Percentiles rank a stretch among this genome's conserved stretches.
Conservation (phyloP, 2,888 invertebrate genomes). For the Pedicia rivosa region DNA sequence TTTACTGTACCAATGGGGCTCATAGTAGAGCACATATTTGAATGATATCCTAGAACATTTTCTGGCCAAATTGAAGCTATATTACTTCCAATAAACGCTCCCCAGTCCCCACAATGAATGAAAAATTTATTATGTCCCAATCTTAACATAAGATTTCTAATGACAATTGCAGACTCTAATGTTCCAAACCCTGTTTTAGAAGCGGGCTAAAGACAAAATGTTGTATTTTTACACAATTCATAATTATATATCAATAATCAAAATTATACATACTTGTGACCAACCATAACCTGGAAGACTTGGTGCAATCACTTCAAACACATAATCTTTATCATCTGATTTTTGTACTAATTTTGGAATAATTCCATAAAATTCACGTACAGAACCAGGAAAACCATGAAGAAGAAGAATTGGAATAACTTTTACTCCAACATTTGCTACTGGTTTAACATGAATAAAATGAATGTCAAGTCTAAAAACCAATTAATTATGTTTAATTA, state of each 20-base stretch:
- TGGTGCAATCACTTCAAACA: conserved; percentile 41
- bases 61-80: conserved; percentile 49
- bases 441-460: conserved; percentile 48
- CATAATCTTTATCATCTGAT: conserved; percentile 32
- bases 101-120: conserved; percentile 74
- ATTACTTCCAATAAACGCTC: conserved; percentile 41
- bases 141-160: conserved; percentile 50
- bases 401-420: conserved; percentile 35
- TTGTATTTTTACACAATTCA: not conserved
- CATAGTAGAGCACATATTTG: conserved; percentile 40
- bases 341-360: conserved; percentile 46
- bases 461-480: conserved; percentile 37
- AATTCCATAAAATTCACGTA: conserved; percentile 67
- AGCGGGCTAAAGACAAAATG: conserved; percentile 26
- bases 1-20: conserved; percentile 24
- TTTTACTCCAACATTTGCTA: conserved; percentile 22
- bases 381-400: conserved; percentile 85
- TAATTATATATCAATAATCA: conserved; percentile 6
- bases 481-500: conserved; percentile 9
- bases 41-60: conserved; percentile 38
- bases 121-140: conserved; percentile 47
- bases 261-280: conserved; percentile 22
- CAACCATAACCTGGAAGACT: conserved; percentile 33
- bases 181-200: conserved; percentile 40
- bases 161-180: conserved; percentile 36